Evolutionary conservation across 1,140 invertebrate species (phyloP), one percentile per base, ranked within the genome.

Genomic region (Pentalonia nigronervosa): DNA sequence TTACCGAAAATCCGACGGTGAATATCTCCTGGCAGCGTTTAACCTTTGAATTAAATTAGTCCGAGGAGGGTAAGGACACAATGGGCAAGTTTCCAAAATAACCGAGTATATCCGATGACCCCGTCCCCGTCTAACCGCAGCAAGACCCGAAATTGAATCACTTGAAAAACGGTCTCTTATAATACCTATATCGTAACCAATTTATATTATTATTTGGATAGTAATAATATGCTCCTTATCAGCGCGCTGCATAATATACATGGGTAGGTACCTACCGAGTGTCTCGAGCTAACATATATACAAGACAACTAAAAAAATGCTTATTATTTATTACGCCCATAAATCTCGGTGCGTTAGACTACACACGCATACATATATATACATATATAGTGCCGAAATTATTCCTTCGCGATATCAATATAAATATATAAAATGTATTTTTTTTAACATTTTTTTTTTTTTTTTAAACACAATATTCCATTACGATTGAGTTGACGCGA

Each of bases 1-100:
- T 76, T 81, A 67, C 60, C 45, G 90, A 30, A 30, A 92, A 92
- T 92, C 67, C 76, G 7, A 92, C n/a, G 60, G 90, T 50, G 60
- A 83, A 92, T 92, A 92, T 92, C 90, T 92, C 76, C 90, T 92
- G 90, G 90, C 90, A 92, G 47, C 67, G 67, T 81, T 92, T 92
- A 92, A 92, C 90, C 90, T 92, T 92, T 92, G 90, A 92, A 92
- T 92, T 92, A 92, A 92, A 92, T 92, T 92, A 92, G 90, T 30
- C 90, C 47, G 30, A 83, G 67, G 45, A 83, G 67, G 90, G 67
- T 81, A 83, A 92, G 90, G 45, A 34, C 45, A 48, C 34, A 50
- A 92, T n/a, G 67, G 90, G 90, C 90, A 83, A 83, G n/a, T 83
- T 92, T 92, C 90, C 90, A 92, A 83, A 81, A 92, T 81, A 83